Conservation (phyloP, 2,888 invertebrate genomes). For the Drosophila neotestacea region DNA sequence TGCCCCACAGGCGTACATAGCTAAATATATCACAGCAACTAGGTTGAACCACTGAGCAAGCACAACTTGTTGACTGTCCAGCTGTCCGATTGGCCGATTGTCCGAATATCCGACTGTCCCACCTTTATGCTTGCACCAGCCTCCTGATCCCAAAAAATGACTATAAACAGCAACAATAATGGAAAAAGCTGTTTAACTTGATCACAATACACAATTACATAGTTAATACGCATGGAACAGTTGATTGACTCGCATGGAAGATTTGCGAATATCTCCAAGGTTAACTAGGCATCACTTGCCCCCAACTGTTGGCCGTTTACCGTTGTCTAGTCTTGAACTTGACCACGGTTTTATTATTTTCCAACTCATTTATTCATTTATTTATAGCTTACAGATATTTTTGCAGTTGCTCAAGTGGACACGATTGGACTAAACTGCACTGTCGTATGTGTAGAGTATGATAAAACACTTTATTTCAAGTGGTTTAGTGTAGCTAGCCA, state of each 20-base stretch:
- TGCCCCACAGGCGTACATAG: not conserved
- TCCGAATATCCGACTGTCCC: constrained; percentile 1
- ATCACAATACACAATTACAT: constrained; percentile 28
- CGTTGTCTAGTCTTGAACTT: constrained; percentile 62
- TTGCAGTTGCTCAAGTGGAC: constrained; percentile 20
- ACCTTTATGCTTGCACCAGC: constrained; percentile 27
- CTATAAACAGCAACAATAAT: constrained; percentile 2
- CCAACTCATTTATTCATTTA: constrained; percentile 4
- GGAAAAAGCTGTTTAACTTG: constrained; percentile 35
- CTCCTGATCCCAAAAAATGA: constrained; percentile 22
- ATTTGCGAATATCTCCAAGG: constrained; percentile 65
- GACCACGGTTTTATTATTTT: constrained; percentile 27
- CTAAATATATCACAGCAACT: constrained; percentile 28
- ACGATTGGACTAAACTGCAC: not conserved
- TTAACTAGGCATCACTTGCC: constrained; percentile 46
- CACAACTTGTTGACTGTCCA: not conserved
- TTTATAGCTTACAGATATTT: constrained; percentile 10
- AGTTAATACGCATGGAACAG: constrained; percentile 27
- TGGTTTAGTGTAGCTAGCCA: not conserved
- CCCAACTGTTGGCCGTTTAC: constrained; percentile 35
- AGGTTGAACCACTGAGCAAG: not conserved
- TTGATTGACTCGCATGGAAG: constrained; percentile 64
- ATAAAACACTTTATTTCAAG: constrained; percentile 12
- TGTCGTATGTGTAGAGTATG: not conserved
- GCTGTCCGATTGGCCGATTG: not conserved